These are phyloP conservation scores for Remorina albescens DNA, from an alignment of 2,797 vertebrate genomes.

Conservation along the genomic window DNA sequence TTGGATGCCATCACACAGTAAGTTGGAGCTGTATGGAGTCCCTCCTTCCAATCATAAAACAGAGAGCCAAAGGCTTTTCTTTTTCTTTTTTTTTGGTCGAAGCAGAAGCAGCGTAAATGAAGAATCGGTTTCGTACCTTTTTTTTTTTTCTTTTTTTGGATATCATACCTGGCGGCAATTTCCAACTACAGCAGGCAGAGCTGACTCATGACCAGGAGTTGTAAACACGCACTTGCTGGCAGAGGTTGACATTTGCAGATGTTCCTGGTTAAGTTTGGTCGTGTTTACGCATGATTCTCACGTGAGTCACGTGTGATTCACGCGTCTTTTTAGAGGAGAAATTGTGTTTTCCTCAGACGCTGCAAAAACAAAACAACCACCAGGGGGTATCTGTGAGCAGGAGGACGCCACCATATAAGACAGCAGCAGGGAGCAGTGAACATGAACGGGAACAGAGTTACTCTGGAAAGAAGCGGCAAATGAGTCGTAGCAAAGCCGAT, in stretches of 20 bases:
- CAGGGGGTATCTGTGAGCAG: no score
- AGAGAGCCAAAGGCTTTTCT: conserved; percentile 25
- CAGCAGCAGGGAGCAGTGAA: no score
- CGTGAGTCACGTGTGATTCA: no score
- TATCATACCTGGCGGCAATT: conserved; percentile 18
- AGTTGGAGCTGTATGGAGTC: conserved; percentile 29
- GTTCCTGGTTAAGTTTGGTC: no score
- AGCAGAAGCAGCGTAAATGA: conserved; percentile 19
- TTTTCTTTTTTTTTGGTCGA: conserved; percentile 6
- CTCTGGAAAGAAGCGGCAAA: no score
- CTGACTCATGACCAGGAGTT: conserved; percentile 23
- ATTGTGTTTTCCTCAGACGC: no score
- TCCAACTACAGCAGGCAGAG: conserved; percentile 13
- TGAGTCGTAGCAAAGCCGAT: no score
- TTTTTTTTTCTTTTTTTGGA: conserved; percentile 53
- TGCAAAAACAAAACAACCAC: no score
- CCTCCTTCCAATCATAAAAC: conserved; percentile 48
- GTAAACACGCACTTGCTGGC: conserved; percentile 35
- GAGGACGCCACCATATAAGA: no score
- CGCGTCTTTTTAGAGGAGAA: no score
- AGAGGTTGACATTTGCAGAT: conserved; percentile 18
- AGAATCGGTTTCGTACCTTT: conserved; percentile 24
- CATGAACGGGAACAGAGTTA: no score
- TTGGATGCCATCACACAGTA: conserved; percentile 30
- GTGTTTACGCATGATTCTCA: no score